phyloP scores from a whole-genome alignment of 2,888 invertebrate species.

The Halictus ligatus region DNA sequence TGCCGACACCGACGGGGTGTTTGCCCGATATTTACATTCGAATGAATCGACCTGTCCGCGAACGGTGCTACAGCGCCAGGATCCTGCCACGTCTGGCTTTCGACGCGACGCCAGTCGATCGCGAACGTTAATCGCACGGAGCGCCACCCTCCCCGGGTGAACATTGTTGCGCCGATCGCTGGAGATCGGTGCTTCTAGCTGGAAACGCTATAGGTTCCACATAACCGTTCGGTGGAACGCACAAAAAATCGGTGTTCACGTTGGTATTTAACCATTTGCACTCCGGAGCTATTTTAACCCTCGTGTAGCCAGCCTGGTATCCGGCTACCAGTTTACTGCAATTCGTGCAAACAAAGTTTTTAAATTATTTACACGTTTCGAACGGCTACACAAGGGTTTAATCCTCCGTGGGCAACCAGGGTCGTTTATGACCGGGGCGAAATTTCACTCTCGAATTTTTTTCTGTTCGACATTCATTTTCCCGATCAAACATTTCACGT shows the following conservation, averaged over 20 bases:
- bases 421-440: too few species aligned
- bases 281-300: too few species aligned
- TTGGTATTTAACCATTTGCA: too few species aligned
- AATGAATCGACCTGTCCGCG: conserved; percentile 50
- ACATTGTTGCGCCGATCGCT: neutral
- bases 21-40: conserved; percentile 74
- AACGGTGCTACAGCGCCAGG: conserved; percentile 28
- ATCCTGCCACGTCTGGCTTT: conserved; percentile 18
- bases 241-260: neutral
- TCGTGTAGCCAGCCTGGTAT: too few species aligned
- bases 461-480: too few species aligned
- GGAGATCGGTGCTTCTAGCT: neutral
- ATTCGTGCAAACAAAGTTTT: too few species aligned
- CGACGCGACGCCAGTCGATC: neutral
- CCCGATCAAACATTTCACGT: too few species aligned
- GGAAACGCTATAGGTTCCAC: neutral
- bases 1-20: conserved; percentile 48
- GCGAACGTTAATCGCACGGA: conserved; percentile 19
- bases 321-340: too few species aligned
- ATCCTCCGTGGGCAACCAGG: too few species aligned
- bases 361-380: too few species aligned
- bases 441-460: too few species aligned
- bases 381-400: too few species aligned
- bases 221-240: neutral
- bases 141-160: neutral